A percentile compares a stretch with the other conserved stretches of the same genome.
Evolutionary conservation across 2,797 vertebrate genomes (phyloP).

Genomic region (Alauda arvensis): DNA sequence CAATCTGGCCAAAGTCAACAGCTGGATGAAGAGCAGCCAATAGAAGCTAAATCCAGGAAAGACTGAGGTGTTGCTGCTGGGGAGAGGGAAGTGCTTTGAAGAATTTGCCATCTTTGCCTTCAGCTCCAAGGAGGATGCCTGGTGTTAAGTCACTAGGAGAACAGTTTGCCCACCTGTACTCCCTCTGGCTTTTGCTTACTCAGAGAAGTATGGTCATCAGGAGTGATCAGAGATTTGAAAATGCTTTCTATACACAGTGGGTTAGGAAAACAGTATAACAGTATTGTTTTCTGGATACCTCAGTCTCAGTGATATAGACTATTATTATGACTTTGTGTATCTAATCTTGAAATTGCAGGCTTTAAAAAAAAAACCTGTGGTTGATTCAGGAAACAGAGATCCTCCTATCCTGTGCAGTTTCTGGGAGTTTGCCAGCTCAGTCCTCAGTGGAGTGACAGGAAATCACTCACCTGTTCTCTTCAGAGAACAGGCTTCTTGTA

Average conservation of each 20-base stretch:
- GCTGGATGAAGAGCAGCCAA: background rate
- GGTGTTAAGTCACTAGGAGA: background rate
- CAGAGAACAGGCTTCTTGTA: background rate
- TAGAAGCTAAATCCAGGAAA: constrained; percentile 53
- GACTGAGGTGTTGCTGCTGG: constrained; percentile 40
- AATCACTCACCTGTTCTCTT: background rate
- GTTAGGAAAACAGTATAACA: background rate
- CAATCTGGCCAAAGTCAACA: constrained; percentile 41
- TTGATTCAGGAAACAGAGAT: background rate
- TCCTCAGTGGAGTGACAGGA: background rate
- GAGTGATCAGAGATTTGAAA: background rate
- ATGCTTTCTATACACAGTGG: background rate
- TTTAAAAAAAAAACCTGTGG: background rate
- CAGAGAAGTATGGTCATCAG: background rate
- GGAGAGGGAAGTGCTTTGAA: constrained; percentile 38
- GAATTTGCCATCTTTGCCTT: constrained; percentile 12
- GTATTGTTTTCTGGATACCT: background rate
- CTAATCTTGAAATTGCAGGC: background rate
- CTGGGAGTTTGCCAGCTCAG: background rate
- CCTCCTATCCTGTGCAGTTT: background rate
- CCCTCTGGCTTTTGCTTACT: background rate
- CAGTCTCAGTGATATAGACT: background rate
- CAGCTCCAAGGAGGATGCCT: background rate
- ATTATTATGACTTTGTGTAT: background rate
- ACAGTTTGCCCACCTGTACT: background rate